Conservation (phyloP, 2,113 vertebrate species). For the Equus przewalskii region DNA sequence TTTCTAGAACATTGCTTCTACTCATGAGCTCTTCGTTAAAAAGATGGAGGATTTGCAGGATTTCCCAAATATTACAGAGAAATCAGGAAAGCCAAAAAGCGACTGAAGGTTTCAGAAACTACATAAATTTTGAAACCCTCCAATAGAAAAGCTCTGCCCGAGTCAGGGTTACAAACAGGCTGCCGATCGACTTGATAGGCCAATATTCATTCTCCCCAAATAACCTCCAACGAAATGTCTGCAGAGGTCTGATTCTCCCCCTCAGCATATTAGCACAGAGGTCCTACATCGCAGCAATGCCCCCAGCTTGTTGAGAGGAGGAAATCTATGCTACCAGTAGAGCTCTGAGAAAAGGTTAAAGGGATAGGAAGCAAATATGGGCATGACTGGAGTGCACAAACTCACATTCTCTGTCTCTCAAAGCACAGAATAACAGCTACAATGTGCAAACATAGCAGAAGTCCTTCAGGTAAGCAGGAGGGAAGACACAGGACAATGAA, state of each 20-base stretch:
- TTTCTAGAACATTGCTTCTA: neutral
- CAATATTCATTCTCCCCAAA: conserved; percentile 38
- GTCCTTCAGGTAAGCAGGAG: neutral
- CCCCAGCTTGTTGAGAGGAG: neutral
- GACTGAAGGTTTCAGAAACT: conserved; percentile 58
- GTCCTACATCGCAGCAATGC: neutral
- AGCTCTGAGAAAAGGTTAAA: neutral
- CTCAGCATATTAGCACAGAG: neutral
- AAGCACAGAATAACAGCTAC: neutral
- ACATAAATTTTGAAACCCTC: conserved; percentile 60
- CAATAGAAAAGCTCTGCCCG: conserved; percentile 15
- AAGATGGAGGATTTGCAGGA: neutral
- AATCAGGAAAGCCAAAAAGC: conserved; percentile 48
- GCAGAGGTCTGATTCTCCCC: neutral
- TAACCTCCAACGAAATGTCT: conserved; percentile 18
- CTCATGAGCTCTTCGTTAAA: neutral
- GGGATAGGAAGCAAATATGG: neutral
- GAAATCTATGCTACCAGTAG: neutral
- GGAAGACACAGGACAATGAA: neutral
- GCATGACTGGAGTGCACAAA: neutral
- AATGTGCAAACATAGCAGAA: neutral
- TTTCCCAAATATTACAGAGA: conserved; percentile 58
- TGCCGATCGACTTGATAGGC: neutral
- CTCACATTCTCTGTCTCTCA: neutral
- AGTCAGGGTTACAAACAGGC: neutral